These are phyloP conservation scores for Phasia obesa DNA, from an alignment of 2,888 invertebrate genomes.

Conservation along the genomic window DNA sequence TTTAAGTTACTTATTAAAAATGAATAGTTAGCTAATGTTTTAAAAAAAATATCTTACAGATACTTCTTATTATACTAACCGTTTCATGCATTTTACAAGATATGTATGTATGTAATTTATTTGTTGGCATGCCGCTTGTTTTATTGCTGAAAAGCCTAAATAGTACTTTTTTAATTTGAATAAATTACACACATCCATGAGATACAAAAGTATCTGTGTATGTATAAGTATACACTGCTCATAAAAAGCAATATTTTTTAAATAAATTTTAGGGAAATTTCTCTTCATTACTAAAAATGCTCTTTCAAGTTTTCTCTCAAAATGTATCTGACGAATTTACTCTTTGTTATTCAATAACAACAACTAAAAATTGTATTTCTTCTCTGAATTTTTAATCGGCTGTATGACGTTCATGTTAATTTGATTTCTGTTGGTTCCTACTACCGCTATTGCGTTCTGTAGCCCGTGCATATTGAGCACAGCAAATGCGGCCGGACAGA, in stretches of 20 bases:
- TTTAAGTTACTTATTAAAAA: too few relatives aligned
- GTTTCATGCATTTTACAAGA: too few relatives aligned
- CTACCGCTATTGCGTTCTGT: slow-evolving; percentile 40
- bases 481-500: neutral
- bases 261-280: neutral
- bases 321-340: neutral
- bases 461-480: slow-evolving; percentile 28
- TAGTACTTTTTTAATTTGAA: neutral
- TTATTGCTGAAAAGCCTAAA: neutral
- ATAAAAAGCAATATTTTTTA: neutral
- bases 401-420: slow-evolving; percentile 67
- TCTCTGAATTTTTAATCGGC: slow-evolving; percentile 37
- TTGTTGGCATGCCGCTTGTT: too few relatives aligned
- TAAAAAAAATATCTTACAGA: too few relatives aligned
- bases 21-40: too few relatives aligned
- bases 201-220: too few relatives aligned
- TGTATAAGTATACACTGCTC: too few relatives aligned
- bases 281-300: neutral
- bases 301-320: neutral
- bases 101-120: too few relatives aligned
- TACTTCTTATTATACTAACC: neutral
- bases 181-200: neutral
- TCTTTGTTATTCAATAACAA: neutral
- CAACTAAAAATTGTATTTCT: slow-evolving; percentile 22
- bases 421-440: slow-evolving; percentile 42